Conservation (phyloP, 1,140 invertebrate genomes). For the Anadara kagoshimensis region DNA sequence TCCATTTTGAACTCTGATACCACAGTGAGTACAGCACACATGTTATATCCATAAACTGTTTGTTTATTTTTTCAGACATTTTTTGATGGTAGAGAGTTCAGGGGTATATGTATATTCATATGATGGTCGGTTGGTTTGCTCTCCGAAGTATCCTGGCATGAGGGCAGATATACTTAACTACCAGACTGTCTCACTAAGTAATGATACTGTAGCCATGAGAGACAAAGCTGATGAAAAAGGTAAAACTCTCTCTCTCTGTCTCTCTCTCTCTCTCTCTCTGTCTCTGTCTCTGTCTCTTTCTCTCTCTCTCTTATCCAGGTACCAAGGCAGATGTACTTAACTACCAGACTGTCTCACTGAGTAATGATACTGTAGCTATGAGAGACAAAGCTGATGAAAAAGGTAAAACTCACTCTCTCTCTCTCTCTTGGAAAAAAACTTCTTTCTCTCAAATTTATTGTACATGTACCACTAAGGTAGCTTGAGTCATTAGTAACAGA, state of each 20-base stretch:
- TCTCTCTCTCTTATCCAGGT: constrained; percentile 79
- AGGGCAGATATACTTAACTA: constrained; percentile 80
- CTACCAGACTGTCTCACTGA: constrained; percentile 82
- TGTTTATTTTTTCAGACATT: constrained; percentile 79
- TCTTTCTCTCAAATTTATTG: too few relatives aligned
- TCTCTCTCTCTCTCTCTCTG: too few relatives aligned
- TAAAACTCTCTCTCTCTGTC: constrained; percentile 65
- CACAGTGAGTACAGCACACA: too few relatives aligned
- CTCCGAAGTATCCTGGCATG: constrained; percentile 87
- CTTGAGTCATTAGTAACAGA: too few relatives aligned
- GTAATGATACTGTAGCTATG: constrained; percentile 88
- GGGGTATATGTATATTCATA: constrained; percentile 89
- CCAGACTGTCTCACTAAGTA: constrained; percentile 83
- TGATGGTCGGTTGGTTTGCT: constrained; percentile 86
- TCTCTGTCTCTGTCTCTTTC: too few relatives aligned
- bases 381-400: constrained; percentile 87
- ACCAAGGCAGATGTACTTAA: constrained; percentile 82
- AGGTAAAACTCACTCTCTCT: too few relatives aligned
- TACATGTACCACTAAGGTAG: too few relatives aligned
- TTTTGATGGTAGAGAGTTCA: constrained; percentile 87
- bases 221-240: constrained; percentile 88
- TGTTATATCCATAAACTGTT: too few relatives aligned
- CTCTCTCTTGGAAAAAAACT: too few relatives aligned
- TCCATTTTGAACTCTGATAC: neutral
- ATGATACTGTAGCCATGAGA: constrained; percentile 87